Conservation (phyloP, 2,797 vertebrate genomes). For the Enteromius afrohamiltoni region DNA sequence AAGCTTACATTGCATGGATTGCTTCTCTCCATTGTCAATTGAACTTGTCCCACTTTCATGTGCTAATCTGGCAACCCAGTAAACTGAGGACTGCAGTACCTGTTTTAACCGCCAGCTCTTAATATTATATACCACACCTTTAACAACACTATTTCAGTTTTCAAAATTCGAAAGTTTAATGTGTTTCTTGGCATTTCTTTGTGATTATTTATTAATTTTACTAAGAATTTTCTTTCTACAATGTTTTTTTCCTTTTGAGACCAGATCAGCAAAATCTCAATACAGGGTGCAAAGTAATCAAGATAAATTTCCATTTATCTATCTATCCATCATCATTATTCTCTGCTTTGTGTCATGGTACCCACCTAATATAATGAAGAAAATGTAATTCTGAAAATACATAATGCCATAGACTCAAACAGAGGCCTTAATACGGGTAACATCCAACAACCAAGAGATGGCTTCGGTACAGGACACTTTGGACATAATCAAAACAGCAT, state of each 20-base stretch:
- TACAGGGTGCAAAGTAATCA: not conserved
- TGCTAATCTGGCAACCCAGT: not conserved
- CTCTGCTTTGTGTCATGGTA: not conserved
- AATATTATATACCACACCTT: not conserved
- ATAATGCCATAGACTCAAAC: constrained; percentile 1
- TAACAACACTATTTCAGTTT: not conserved
- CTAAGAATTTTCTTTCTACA: not conserved
- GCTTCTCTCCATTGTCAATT: not conserved
- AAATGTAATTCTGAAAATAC: not conserved
- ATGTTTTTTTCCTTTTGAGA: not conserved
- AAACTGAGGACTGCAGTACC: not conserved
- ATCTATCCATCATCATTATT: not conserved
- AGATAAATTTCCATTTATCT: not conserved
- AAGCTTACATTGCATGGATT: not conserved
- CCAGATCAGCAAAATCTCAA: not conserved
- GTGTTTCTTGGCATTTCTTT: not conserved
- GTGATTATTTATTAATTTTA: not conserved
- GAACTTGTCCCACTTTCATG: not conserved
- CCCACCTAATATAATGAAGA: not conserved
- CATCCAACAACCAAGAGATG: constrained; percentile 27
- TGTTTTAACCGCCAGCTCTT: not conserved
- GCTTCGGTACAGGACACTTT: constrained; percentile 48
- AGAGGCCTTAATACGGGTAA: not conserved
- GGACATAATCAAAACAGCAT: constrained; percentile 38
- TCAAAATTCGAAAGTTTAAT: not conserved